Evolutionary conservation across 2,888 invertebrate genomes (phyloP), one percentile per base, ranked within the genome.

Genomic region (Pachymerium ferrugineum): DNA sequence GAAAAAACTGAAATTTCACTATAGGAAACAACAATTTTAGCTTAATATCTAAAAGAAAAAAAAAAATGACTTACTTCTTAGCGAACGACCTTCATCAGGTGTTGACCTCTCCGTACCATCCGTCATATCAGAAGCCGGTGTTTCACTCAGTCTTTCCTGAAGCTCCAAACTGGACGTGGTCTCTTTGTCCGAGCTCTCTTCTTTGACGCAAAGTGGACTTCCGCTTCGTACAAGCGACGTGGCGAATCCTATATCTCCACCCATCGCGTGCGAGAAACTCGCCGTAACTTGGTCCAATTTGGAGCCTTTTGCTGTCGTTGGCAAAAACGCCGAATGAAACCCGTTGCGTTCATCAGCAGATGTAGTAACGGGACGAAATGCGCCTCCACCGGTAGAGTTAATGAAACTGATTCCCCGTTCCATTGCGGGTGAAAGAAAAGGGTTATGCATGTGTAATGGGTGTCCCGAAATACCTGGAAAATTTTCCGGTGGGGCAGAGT

Each of bases 51-150:
- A n/a, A n/a, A n/a, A n/a, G n/a, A n/a, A 68, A 68, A 68, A 68
- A 22, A n/a, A 30, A 70, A 19, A 31, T 12, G n/a, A 72, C 72
- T 22, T 42, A 72, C 72, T 16, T 72, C 72, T 38, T 16, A 72
- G 14, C 14, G 72, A 25, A 6, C 73, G 68, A 3, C 74, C 25
- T 30, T 76, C 76, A 19, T 76, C 76, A 25, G 76, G 76, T 28
- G 76, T 76, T 1, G 76, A 76, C 8, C 76, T 72, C 47, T 76
- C 76, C 5, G 76, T 76, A 6, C 74, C 76, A 25, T 76, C 75
- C 29, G 75, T 75, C 25, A 75, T 70, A 68, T 76, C 76, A 1
- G 76, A 76, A 12, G 70, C 35, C 5, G 76, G 76, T 22, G 76
- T 76, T 19, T 68, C 76, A 31, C 75, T 75, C 35, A 75, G 54